Evolutionary conservation across 2,113 vertebrate genomes (phyloP).

Genomic region (Datnioides undecimradiatus): DNA sequence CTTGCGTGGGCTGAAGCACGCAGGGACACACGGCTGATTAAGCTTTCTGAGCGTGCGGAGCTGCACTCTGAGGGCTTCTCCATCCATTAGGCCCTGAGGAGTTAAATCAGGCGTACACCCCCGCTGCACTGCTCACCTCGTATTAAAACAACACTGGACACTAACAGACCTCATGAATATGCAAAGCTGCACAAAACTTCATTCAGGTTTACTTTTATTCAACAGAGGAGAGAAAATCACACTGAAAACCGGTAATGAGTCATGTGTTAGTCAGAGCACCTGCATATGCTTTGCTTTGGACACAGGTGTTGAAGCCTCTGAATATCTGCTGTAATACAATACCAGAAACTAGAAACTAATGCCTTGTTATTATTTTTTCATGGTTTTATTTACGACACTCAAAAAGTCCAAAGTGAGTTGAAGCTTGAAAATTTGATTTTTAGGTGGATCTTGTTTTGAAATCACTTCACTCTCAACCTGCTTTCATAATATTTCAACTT

Average conservation of each 20-base stretch:
- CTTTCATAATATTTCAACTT: too few species aligned
- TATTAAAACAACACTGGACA: constrained; percentile 53
- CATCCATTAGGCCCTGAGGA: constrained; percentile 64
- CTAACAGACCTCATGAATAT: constrained; percentile 37
- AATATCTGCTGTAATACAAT: background rate
- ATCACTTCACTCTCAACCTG: too few species aligned
- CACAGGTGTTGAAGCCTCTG: background rate
- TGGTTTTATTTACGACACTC: background rate
- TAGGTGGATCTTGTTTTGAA: background rate
- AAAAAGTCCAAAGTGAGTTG: too few species aligned
- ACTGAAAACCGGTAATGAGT: background rate
- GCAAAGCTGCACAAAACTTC: background rate
- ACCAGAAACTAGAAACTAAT: too few species aligned
- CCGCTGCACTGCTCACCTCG: constrained; percentile 42
- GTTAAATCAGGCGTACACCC: constrained; percentile 50
- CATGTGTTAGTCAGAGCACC: background rate
- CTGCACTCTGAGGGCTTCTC: constrained; percentile 30
- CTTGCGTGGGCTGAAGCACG: constrained; percentile 33
- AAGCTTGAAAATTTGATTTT: background rate
- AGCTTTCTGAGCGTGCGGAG: constrained; percentile 31
- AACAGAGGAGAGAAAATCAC: background rate
- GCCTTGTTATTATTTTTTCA: background rate
- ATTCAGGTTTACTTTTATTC: background rate
- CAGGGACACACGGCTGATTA: constrained; percentile 65
- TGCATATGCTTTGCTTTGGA: background rate